Percentiles rank a stretch among this genome's conserved stretches.
phyloP scores from a whole-genome alignment of 2,888 invertebrate genomes.

The Drosophila flavopinicola region DNA sequence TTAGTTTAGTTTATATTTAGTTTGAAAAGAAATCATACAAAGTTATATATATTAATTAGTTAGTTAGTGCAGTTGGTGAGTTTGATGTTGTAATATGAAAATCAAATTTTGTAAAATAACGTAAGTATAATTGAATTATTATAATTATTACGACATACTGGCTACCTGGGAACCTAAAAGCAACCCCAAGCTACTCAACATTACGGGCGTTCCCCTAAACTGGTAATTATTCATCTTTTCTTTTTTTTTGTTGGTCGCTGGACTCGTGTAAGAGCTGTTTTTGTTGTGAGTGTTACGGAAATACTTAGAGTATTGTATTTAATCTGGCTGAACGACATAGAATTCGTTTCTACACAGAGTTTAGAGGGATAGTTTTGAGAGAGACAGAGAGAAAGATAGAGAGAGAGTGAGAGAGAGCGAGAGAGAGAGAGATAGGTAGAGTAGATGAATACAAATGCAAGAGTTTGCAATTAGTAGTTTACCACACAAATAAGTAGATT shows the following conservation, averaged over 20 bases:
- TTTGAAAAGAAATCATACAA: slow-evolving; percentile 32
- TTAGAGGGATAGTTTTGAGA: slow-evolving; percentile 11
- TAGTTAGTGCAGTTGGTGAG: slow-evolving; percentile 67
- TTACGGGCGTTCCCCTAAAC: neutral
- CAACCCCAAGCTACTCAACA: slow-evolving; percentile 3
- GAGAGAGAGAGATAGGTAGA: slow-evolving; percentile 24
- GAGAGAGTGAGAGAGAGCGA: neutral
- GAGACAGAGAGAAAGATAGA: slow-evolving; percentile 5
- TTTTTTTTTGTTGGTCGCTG: neutral
- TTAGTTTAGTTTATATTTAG: slow-evolving; percentile 21
- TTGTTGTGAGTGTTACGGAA: slow-evolving; percentile 35
- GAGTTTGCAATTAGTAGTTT: slow-evolving; percentile 52
- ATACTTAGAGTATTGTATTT: slow-evolving; percentile 13
- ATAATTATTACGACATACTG: slow-evolving; percentile 2
- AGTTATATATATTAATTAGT: slow-evolving; percentile 39
- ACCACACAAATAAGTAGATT: slow-evolving; percentile 52
- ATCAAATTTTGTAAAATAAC: slow-evolving; percentile 31
- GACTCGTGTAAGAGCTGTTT: slow-evolving; percentile 5
- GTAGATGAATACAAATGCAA: slow-evolving; percentile 56
- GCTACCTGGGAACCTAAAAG: slow-evolving; percentile 6
- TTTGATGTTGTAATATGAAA: slow-evolving; percentile 53
- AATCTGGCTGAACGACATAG: slow-evolving; percentile 6
- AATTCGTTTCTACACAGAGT: slow-evolving; percentile 12
- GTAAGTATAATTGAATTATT: slow-evolving; percentile 37
- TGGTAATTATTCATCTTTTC: neutral